Conservation (phyloP, 1,140 invertebrate species). For the Reticulitermes speratus region DNA sequence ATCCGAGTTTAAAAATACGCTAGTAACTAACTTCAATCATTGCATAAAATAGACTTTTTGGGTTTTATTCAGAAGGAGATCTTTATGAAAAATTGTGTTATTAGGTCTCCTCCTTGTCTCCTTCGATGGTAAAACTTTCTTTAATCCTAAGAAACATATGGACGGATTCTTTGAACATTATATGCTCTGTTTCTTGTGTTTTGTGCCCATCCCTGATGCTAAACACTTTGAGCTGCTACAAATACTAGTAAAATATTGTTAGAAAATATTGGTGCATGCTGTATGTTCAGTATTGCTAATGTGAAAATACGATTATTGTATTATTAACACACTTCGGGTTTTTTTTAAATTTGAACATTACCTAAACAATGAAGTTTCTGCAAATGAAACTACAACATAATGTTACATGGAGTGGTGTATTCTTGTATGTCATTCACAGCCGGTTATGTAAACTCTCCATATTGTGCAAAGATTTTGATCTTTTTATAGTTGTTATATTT, state of each 20-base stretch:
- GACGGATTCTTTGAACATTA: neutral
- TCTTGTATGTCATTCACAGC: neutral
- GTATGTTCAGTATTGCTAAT: conserved; percentile 3
- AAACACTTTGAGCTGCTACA: neutral
- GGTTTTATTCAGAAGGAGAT: neutral
- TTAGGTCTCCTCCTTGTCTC: neutral
- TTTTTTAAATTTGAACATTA: neutral
- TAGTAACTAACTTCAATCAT: neutral
- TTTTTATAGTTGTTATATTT: no score
- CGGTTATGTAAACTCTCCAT: no score
- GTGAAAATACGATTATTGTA: neutral
- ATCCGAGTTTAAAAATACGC: neutral
- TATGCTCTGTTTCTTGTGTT: neutral
- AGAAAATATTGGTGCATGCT: conserved; percentile 16
- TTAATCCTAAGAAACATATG: neutral
- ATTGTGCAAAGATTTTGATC: no score
- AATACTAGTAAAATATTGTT: conserved; percentile 4
- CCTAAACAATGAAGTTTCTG: neutral
- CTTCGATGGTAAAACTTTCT: neutral
- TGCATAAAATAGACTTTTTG: neutral
- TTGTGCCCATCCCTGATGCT: neutral
- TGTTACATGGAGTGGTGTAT: neutral
- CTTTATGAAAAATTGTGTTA: neutral
- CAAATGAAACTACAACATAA: neutral
- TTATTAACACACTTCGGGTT: neutral